Evolutionary conservation across 1,140 invertebrate species (phyloP), one percentile per base, ranked within the genome.

Genomic region (Nephotettix cincticeps): DNA sequence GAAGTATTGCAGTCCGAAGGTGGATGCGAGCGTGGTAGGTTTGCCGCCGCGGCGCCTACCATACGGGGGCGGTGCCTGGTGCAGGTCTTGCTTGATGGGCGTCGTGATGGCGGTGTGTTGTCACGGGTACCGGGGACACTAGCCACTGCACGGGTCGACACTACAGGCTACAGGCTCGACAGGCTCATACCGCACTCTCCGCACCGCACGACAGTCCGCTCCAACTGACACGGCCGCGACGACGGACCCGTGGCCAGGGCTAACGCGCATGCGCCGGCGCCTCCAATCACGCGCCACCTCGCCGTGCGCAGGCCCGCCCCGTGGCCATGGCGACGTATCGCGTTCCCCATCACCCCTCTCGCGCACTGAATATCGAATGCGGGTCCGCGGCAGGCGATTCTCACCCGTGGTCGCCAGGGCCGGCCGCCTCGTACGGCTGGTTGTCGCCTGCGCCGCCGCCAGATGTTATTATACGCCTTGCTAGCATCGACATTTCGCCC

Each of bases 1-100:
- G 64, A 72, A 74, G 43, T 72, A 69, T 36, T 74, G 73, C n/a
- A 74, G 32, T 14, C 73, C 73, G 54, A 73, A 73, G 17, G 72
- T 61, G 28, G 72, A 67, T 45, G 72, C 72, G 61, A 73, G 61
- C 23, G 71, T 64, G 40, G 71, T 70, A 13, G 72, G 72, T 47
- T 71, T 73, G 32, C 74, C 72, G 56, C 72, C 65, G 29, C 74
- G 70, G 63, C 74, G 66, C 56, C 72, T 70, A 73, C 65, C 70
- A 72, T 70, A 70, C 54, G 73, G 73, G 51, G 68, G 70, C 74
- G 70, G 72, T 67, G 72, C 72, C 71, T 69, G 67, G 66, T 69
- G 63, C 40, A 72, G 65, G 28, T 74, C 73, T 68, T 74, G 73
- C 66, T 73, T 70, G 63, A 75, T 73, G 23, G 74, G 74, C 74